A percentile compares a stretch with the other conserved stretches of the same genome.
Evolutionary conservation across 2,113 vertebrate species (phyloP).

Genomic region (Osmerus eperlanus): DNA sequence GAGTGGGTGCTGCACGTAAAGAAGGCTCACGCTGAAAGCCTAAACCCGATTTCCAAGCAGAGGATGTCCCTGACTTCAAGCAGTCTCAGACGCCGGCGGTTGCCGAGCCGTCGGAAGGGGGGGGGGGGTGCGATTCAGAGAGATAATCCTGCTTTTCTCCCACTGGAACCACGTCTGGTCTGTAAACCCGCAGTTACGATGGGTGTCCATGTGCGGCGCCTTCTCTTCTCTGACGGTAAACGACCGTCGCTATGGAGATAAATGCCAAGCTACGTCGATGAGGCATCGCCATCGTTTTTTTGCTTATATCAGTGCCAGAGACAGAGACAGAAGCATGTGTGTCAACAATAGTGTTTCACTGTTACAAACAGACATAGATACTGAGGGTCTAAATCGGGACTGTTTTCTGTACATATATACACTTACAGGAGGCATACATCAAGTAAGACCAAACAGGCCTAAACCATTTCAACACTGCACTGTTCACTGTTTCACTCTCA

Average conservation of each 20-base stretch:
- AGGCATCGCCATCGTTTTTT: background rate
- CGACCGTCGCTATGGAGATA: background rate
- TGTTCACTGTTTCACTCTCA: background rate
- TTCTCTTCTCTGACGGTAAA: background rate
- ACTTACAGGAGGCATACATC: background rate
- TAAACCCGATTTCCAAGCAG: background rate
- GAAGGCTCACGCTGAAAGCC: background rate
- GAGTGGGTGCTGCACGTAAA: background rate
- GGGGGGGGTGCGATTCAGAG: background rate
- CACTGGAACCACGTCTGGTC: background rate
- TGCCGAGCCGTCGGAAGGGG: background rate
- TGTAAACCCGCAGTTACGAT: background rate
- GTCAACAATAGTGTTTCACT: background rate
- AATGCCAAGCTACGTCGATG: background rate
- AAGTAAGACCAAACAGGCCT: background rate
- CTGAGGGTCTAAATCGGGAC: background rate
- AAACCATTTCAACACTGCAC: background rate
- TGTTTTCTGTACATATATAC: conserved; percentile 5
- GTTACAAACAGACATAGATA: conserved; percentile 9
- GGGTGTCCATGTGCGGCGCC: too few species aligned
- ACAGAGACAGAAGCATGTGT: background rate
- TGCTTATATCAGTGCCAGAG: background rate
- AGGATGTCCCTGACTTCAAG: background rate
- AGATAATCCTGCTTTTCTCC: conserved; percentile 2
- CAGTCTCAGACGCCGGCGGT: background rate